Percentiles rank a stretch among this genome's conserved stretches.
Evolutionary conservation across 2,113 vertebrate species (phyloP).

Genomic region (Hyla sarda): DNA sequence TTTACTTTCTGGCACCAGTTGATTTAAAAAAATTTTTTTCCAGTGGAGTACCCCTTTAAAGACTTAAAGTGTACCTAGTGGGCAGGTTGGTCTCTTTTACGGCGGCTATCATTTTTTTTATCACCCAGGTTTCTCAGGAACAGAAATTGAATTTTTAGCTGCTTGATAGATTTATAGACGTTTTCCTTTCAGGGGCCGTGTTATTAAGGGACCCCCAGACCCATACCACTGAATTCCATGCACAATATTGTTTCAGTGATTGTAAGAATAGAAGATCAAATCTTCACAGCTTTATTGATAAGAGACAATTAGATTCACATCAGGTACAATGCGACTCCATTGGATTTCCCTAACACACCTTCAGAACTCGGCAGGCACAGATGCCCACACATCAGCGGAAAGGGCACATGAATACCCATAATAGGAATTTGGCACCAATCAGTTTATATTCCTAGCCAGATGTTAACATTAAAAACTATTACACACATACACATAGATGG

Average conservation of each 20-base stretch:
- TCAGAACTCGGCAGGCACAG: neutral
- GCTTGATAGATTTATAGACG: neutral
- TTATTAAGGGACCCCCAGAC: neutral
- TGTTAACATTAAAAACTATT: neutral
- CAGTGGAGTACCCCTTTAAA: too few species aligned
- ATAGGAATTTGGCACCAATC: neutral
- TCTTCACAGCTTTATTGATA: neutral
- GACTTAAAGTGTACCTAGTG: too few species aligned
- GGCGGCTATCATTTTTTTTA: too few species aligned
- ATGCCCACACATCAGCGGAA: conserved; percentile 1
- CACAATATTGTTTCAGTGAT: too few species aligned
- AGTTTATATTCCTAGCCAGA: neutral
- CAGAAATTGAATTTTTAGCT: too few species aligned
- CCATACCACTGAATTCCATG: too few species aligned
- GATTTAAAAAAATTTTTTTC: too few species aligned
- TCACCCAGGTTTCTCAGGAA: conserved; percentile 7
- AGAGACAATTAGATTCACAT: neutral
- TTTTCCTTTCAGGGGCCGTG: too few species aligned
- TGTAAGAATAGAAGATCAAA: neutral
- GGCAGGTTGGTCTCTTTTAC: too few species aligned
- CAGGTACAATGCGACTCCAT: neutral
- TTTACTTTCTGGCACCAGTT: too few species aligned
- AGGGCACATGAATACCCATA: neutral
- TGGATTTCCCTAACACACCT: neutral
- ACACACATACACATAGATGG: neutral